These are phyloP conservation scores for Oriolus oriolus DNA, from an alignment of 2,113 vertebrate genomes.

Conservation along the genomic window DNA sequence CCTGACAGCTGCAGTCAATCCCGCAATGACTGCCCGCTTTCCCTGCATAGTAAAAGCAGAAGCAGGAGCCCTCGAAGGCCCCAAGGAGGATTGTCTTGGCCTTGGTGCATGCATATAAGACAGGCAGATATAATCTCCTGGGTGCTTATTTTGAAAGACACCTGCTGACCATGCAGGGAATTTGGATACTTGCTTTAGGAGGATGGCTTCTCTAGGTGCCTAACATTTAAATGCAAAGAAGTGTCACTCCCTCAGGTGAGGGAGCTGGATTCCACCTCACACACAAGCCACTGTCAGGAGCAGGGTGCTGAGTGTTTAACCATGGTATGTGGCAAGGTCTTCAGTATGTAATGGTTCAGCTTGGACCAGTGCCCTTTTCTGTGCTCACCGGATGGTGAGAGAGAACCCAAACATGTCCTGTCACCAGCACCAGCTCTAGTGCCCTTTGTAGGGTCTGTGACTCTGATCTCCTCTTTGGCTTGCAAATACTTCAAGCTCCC, in stretches of 20 bases:
- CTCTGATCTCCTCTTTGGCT: neutral
- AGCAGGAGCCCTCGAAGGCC: neutral
- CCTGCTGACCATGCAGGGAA: neutral
- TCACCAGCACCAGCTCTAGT: neutral
- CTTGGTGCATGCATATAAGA: neutral
- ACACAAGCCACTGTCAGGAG: neutral
- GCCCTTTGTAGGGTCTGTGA: neutral
- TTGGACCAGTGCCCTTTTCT: neutral
- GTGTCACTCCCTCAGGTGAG: neutral
- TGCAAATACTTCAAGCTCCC: neutral
- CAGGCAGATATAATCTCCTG: neutral
- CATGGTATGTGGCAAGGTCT: neutral
- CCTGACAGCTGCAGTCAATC: neutral
- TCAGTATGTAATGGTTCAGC: neutral
- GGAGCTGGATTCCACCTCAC: neutral
- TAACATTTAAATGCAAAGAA: neutral
- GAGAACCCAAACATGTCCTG: neutral
- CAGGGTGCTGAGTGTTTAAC: neutral
- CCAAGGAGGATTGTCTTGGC: neutral
- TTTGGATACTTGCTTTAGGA: neutral
- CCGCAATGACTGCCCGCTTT: neutral
- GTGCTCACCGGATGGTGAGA: neutral
- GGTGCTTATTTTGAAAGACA: neutral
- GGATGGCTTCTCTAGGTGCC: neutral
- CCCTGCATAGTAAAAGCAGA: neutral